Percentiles rank a stretch among this genome's conserved stretches.
Evolutionary conservation across 2,113 vertebrate genomes (phyloP).

Genomic region (Centropristis striata): DNA sequence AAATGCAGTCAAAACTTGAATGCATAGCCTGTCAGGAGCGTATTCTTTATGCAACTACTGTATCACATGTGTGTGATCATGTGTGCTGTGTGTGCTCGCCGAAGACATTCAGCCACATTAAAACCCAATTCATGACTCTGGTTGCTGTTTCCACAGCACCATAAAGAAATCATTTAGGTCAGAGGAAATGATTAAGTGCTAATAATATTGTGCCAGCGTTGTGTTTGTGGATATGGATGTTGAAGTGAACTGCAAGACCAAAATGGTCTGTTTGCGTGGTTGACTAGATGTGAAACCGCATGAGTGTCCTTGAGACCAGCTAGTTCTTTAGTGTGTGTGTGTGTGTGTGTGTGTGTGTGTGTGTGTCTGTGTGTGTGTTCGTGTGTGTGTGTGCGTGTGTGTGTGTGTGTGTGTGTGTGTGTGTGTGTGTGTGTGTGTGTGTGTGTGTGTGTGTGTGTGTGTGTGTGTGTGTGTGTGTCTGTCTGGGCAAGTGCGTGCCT

Average conservation of each 20-base stretch:
- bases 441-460: no score
- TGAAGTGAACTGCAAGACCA: conserved; percentile 70
- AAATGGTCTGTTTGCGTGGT: conserved; percentile 72
- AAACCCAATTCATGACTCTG: conserved; percentile 63
- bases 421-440: conserved; percentile 48
- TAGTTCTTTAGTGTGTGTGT: conserved; percentile 32
- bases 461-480: conserved; percentile 53
- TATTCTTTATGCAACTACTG: conserved; percentile 44
- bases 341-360: conserved; percentile 27
- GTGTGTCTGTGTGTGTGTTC: no score
- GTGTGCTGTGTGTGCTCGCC: neutral
- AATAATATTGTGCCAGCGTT: conserved; percentile 71
- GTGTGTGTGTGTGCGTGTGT: no score
- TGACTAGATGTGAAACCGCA: conserved; percentile 79
- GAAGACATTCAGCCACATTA: conserved; percentile 65
- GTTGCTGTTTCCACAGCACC: conserved; percentile 75
- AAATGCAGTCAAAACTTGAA: conserved; percentile 14
- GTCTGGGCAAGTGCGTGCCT: conserved; percentile 38
- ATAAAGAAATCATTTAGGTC: conserved; percentile 75
- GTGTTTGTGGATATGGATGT: conserved; percentile 66
- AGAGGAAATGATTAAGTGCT: conserved; percentile 79
- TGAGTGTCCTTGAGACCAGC: conserved; percentile 76
- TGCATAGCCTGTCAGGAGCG: conserved; percentile 11
- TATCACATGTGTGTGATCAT: conserved; percentile 7
- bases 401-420: conserved; percentile 42